Conservation (phyloP, 2,113 vertebrate species). For the Macquaria ambigua region DNA sequence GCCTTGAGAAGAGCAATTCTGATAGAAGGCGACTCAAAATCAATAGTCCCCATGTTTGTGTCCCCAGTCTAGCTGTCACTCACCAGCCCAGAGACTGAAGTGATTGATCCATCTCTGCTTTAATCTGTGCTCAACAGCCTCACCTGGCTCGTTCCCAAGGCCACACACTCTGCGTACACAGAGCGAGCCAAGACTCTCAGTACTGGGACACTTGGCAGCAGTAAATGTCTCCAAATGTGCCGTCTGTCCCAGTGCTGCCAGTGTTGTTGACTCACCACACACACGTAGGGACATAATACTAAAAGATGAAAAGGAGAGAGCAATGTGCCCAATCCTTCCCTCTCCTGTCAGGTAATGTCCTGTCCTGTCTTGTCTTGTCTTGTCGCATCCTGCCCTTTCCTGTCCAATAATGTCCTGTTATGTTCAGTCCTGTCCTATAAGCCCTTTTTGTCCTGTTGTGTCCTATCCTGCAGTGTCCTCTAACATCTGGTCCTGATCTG, state of each 20-base stretch:
- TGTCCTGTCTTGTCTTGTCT: neutral
- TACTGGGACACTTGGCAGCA: constrained; percentile 20
- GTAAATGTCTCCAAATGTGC: constrained; percentile 24
- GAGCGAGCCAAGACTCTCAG: neutral
- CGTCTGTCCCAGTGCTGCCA: constrained; percentile 12
- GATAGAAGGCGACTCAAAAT: constrained; percentile 86
- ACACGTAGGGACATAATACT: neutral
- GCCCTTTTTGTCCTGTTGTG: neutral
- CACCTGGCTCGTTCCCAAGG: constrained; percentile 77
- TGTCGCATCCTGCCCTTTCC: neutral
- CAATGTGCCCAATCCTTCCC: neutral
- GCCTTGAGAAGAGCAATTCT: constrained; percentile 59
- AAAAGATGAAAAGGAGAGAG: neutral
- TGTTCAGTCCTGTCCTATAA: neutral
- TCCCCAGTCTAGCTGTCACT: constrained; percentile 62
- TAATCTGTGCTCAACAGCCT: constrained; percentile 63
- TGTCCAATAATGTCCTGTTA: neutral
- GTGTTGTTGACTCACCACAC: constrained; percentile 7
- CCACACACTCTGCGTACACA: constrained; percentile 5
- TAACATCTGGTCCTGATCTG: neutral
- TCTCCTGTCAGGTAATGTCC: neutral
- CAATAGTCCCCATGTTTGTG: constrained; percentile 76
- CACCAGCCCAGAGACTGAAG: constrained; percentile 36
- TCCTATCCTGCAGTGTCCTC: no score
- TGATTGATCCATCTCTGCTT: constrained; percentile 63